phyloP scores from a whole-genome alignment of 2,888 invertebrate species.

The Cerceris ruficornis region DNA sequence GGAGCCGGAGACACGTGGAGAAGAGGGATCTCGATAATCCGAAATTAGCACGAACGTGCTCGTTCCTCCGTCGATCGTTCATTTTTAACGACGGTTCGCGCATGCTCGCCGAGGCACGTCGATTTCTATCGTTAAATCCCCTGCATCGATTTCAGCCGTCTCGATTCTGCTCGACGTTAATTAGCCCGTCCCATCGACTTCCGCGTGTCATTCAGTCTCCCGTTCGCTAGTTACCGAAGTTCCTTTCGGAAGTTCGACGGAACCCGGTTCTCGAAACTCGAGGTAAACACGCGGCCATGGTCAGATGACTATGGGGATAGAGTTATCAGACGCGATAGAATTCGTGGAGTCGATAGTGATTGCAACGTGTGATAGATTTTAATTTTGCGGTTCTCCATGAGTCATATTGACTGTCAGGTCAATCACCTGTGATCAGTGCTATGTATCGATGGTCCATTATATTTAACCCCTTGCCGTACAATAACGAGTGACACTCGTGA shows the following conservation, averaged over 20 bases:
- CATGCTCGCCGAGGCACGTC: background rate
- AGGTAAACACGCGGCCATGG: background rate
- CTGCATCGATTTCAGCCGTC: slow-evolving; percentile 24
- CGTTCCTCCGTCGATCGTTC: slow-evolving; percentile 18
- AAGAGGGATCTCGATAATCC: slow-evolving; percentile 41
- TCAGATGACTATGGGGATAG: background rate
- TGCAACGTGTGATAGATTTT: slow-evolving; percentile 1
- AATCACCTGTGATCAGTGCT: no score
- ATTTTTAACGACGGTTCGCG: slow-evolving; percentile 24
- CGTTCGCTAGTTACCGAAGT: slow-evolving; percentile 36
- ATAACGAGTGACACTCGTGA: no score
- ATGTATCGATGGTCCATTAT: no score
- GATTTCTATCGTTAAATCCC: slow-evolving; percentile 22
- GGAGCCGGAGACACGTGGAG: slow-evolving; percentile 2
- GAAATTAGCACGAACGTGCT: slow-evolving; percentile 43
- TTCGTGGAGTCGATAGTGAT: slow-evolving; percentile 24
- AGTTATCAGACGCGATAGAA: slow-evolving; percentile 21
- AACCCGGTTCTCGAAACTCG: slow-evolving; percentile 12
- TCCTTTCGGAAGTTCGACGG: slow-evolving; percentile 17
- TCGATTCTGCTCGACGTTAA: slow-evolving; percentile 49
- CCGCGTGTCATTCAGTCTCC: slow-evolving; percentile 26
- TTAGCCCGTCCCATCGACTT: slow-evolving; percentile 33
- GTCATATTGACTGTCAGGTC: no score
- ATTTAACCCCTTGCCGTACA: no score
- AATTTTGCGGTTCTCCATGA: background rate